Evolutionary conservation across 2,888 invertebrate species (phyloP).

Genomic region (Coelinius sp.): DNA sequence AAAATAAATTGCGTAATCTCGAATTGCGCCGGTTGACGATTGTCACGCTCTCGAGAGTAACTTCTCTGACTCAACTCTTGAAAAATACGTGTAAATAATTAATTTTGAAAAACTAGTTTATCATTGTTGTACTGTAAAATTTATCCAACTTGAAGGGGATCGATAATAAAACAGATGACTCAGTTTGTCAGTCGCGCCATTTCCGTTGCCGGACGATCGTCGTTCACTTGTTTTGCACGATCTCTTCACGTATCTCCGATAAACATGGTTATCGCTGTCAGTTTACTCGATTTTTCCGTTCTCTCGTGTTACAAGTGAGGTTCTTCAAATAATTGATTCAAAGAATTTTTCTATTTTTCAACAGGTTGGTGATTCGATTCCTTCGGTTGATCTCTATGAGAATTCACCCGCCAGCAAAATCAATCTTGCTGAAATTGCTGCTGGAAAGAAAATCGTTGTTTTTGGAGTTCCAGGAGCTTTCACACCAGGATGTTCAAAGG

Average conservation of each 20-base stretch:
- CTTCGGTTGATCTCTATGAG: conserved; percentile 85
- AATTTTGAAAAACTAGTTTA: background rate
- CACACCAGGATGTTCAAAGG: conserved; percentile 93
- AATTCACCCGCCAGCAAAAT: conserved; percentile 90
- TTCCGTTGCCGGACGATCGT: conserved; percentile 50
- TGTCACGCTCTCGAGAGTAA: background rate
- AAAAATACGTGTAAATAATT: background rate
- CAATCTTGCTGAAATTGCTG: conserved; percentile 79
- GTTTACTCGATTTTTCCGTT: conserved; percentile 42
- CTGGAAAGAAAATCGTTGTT: conserved; percentile 86
- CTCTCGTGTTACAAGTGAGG: background rate
- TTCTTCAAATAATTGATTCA: background rate
- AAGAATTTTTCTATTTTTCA: conserved; percentile 37
- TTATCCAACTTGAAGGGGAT: conserved; percentile 21
- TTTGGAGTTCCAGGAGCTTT: conserved; percentile 97
- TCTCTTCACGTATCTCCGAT: conserved; percentile 55
- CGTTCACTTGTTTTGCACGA: conserved; percentile 53
- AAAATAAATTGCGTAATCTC: conserved; percentile 8
- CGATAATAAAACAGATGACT: conserved; percentile 53
- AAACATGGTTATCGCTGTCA: conserved; percentile 67
- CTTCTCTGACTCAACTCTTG: background rate
- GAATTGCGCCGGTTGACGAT: conserved; percentile 9
- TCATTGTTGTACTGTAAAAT: background rate
- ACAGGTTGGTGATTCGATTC: conserved; percentile 89
- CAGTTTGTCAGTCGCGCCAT: conserved; percentile 56